Evolutionary conservation across 2,888 invertebrate species (phyloP).

Genomic region (Pocota personata): DNA sequence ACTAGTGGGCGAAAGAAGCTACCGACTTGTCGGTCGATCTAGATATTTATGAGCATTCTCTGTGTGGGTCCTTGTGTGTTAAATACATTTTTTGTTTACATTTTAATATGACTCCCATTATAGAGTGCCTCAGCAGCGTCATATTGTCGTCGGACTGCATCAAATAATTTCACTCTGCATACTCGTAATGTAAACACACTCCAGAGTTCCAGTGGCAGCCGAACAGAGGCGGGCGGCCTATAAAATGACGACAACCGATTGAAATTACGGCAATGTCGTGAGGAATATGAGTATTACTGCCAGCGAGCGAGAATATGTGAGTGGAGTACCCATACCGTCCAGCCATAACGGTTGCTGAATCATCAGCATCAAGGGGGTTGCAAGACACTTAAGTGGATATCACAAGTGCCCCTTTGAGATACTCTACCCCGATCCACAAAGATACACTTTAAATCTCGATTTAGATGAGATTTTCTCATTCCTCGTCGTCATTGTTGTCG

Average conservation of each 20-base stretch:
- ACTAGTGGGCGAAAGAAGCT: slow-evolving; percentile 2
- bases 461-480: slow-evolving; percentile 67
- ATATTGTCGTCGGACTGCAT: slow-evolving; percentile 70
- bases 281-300: slow-evolving; percentile 26
- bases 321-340: slow-evolving; percentile 26
- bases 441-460: slow-evolving; percentile 63
- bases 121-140: slow-evolving; percentile 51
- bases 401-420: slow-evolving; percentile 65
- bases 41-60: slow-evolving; percentile 66
- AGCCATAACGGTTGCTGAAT: slow-evolving; percentile 20
- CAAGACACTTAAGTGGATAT: slow-evolving; percentile 65
- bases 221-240: slow-evolving; percentile 54
- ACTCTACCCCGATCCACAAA: slow-evolving; percentile 18
- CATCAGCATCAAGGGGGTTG: slow-evolving; percentile 52
- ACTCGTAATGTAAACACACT: slow-evolving; percentile 69
- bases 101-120: slow-evolving; percentile 67
- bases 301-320: slow-evolving; percentile 28
- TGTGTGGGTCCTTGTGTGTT: slow-evolving; percentile 69
- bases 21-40: slow-evolving; percentile 50
- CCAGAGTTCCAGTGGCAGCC: slow-evolving; percentile 39
- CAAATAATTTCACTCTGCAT: slow-evolving; percentile 64
- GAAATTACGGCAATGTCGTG: slow-evolving; percentile 63
- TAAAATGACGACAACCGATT: slow-evolving; percentile 62
- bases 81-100: slow-evolving; percentile 69
- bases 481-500: slow-evolving; percentile 32